Evolutionary conservation across 2,888 invertebrate genomes (phyloP).

Genomic region (Euzetes globulus): DNA sequence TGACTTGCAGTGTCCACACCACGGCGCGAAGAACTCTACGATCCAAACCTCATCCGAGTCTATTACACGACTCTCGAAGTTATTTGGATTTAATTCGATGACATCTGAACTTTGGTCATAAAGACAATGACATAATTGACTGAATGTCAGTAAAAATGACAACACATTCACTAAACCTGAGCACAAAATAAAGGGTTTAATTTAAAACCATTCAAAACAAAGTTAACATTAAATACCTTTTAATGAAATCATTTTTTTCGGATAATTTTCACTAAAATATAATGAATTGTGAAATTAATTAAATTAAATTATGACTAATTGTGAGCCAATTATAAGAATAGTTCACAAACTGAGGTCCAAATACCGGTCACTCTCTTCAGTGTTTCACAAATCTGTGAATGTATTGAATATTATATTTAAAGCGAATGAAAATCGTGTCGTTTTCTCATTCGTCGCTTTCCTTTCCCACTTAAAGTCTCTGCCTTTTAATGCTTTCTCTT

Average conservation of each 20-base stretch:
- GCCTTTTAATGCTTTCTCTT: neutral
- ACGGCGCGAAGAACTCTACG: constrained; percentile 68
- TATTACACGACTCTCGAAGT: constrained; percentile 75
- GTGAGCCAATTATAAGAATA: neutral
- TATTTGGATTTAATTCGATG: constrained; percentile 71
- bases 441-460: constrained; percentile 3
- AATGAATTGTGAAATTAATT: neutral
- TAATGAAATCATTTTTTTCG: neutral
- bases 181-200: neutral
- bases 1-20: constrained; percentile 63
- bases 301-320: neutral
- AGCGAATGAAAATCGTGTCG: neutral
- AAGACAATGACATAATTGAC: constrained; percentile 34
- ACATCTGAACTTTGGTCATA: constrained; percentile 58
- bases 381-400: too few relatives aligned
- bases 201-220: neutral
- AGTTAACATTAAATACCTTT: neutral
- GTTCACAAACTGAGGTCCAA: neutral
- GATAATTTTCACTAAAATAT: too few relatives aligned
- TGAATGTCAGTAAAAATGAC: neutral
- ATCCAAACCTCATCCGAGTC: constrained; percentile 84
- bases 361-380: neutral
- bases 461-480: neutral
- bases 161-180: constrained; percentile 7
- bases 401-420: neutral